Conservation (phyloP, 2,113 vertebrate genomes). For the Mirounga angustirostris region DNA sequence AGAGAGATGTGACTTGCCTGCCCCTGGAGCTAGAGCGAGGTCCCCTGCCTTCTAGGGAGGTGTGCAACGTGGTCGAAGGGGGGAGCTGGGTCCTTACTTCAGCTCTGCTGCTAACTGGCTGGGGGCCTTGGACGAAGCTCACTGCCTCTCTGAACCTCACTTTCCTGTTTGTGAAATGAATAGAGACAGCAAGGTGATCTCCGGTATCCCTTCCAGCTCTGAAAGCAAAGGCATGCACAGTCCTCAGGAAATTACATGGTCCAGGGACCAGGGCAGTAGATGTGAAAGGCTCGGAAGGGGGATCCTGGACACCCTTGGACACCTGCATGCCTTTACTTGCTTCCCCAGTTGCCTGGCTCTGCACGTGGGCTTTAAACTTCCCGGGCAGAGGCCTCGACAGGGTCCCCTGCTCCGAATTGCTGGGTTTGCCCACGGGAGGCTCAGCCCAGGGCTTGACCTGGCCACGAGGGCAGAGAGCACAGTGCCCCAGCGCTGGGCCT, state of each 20-base stretch:
- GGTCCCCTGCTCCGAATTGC: neutral
- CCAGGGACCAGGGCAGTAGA: neutral
- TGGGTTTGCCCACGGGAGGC: neutral
- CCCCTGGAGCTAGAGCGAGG: neutral
- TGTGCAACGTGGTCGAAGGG: accelerated
- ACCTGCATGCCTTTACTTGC: neutral
- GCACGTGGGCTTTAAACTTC: neutral
- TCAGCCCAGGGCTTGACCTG: neutral
- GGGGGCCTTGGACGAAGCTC: neutral
- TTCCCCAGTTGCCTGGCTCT: neutral
- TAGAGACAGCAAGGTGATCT: neutral
- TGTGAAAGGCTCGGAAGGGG: neutral
- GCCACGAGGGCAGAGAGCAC: neutral
- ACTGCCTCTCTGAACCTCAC: neutral
- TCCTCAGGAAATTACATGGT: neutral
- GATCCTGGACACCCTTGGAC: neutral
- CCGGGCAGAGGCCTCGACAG: too few species aligned
- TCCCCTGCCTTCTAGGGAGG: too few species aligned
- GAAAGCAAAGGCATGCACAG: neutral
- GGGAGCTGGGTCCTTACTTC: too few species aligned
- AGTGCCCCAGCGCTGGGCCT: neutral
- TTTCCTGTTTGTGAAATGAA: neutral
- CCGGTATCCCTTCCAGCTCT: neutral
- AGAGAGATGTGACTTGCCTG: neutral
- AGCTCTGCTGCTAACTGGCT: neutral